Conservation (phyloP, 2,113 vertebrate species). For the Patagioenas fasciata region DNA sequence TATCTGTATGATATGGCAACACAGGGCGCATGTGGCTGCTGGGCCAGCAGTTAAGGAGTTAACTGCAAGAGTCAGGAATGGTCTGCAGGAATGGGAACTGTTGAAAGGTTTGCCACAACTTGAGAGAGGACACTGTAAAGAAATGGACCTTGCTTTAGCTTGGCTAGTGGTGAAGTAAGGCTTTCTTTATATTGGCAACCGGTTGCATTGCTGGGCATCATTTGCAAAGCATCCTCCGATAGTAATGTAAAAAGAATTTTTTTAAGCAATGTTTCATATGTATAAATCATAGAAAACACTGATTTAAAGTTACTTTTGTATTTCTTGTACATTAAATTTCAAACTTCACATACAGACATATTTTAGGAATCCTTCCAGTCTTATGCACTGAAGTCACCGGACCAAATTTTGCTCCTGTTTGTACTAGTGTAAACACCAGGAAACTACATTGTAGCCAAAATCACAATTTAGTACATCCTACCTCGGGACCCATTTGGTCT, state of each 20-base stretch:
- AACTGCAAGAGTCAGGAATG: not conserved
- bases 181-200: not conserved
- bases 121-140: not conserved
- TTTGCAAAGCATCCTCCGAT: not conserved
- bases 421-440: not conserved
- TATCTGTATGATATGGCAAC: not conserved
- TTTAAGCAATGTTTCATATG: not conserved
- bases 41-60: constrained; percentile 15
- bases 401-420: not conserved
- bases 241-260: not conserved
- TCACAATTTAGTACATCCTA: not conserved
- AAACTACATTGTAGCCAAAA: not conserved
- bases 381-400: not conserved
- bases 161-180: not conserved
- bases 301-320: not conserved
- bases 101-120: not conserved
- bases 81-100: not conserved
- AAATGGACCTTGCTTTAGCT: not conserved
- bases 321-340: not conserved
- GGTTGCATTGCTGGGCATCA: not conserved
- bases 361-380: not conserved
- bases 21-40: not conserved
- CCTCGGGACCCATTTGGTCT: not conserved
- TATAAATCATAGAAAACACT: not conserved
- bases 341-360: not conserved